phyloP scores from a whole-genome alignment of 2,113 vertebrate species.

The Abramis brama region DNA sequence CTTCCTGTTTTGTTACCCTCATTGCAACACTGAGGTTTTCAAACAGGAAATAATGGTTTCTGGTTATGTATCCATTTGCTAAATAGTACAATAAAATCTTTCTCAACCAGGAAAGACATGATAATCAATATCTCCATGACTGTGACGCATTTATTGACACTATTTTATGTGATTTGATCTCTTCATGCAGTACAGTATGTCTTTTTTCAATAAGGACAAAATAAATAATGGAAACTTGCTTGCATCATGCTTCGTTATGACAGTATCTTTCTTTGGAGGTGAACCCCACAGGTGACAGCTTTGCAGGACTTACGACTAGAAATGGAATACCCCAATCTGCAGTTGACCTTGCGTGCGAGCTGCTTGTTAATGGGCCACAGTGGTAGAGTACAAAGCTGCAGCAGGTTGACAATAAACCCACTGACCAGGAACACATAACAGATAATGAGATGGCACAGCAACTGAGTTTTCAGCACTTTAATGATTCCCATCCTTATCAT shows the following conservation, averaged over 20 bases:
- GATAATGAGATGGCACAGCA: slow-evolving; percentile 89
- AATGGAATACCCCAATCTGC: slow-evolving; percentile 89
- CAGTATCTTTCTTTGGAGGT: neutral
- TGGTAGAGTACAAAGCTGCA: slow-evolving; percentile 87
- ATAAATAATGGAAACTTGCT: neutral
- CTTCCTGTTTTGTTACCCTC: slow-evolving; percentile 44
- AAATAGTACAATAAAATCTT: neutral
- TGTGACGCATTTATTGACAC: neutral
- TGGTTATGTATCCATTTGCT: neutral
- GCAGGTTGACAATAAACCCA: slow-evolving; percentile 88
- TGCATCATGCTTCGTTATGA: neutral
- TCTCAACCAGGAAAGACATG: neutral
- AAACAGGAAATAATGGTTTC: slow-evolving; percentile 27
- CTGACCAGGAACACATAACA: slow-evolving; percentile 93
- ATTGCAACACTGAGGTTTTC: neutral
- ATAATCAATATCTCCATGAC: neutral
- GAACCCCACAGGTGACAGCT: neutral
- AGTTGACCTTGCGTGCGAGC: slow-evolving; percentile 90
- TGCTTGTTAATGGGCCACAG: slow-evolving; percentile 90
- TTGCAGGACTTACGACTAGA: slow-evolving; percentile 85
- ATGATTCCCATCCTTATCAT: slow-evolving; percentile 81
- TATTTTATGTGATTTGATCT: neutral
- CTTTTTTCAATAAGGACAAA: neutral
- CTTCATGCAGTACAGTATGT: neutral
- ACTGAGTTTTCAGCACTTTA: slow-evolving; percentile 89